Conservation (phyloP, 1,140 invertebrate species). For the Paraescarpia echinospica region DNA sequence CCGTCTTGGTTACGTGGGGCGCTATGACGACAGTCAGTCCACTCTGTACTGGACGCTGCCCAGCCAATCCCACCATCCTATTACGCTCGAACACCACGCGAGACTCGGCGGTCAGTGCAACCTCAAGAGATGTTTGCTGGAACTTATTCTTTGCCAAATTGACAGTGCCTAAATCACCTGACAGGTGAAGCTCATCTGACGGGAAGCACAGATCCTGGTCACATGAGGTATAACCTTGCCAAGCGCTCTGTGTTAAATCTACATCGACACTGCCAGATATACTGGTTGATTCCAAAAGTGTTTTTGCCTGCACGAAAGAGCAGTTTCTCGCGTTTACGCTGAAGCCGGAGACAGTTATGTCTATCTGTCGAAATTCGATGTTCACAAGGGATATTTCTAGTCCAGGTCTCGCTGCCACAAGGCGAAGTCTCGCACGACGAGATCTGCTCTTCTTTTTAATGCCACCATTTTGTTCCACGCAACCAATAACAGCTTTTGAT, state of each 20-base stretch:
- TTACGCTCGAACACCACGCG: background rate
- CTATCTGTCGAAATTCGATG: background rate
- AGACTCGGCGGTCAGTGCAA: background rate
- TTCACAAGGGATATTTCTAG: background rate
- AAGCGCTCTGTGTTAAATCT: background rate
- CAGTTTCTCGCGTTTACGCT: background rate
- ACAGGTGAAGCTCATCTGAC: background rate
- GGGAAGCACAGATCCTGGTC: background rate
- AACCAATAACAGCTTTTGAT: background rate
- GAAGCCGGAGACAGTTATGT: background rate
- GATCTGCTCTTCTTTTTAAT: background rate
- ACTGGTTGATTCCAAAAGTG: background rate
- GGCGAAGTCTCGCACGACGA: background rate
- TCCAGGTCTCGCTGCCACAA: background rate
- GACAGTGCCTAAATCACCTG: background rate
- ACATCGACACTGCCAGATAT: background rate
- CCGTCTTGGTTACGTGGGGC: background rate
- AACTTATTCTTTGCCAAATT: background rate
- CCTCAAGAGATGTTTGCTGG: background rate
- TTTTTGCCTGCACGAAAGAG: background rate
- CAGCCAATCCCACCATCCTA: background rate
- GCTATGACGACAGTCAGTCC: background rate
- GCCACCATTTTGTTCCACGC: background rate
- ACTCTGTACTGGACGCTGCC: background rate
- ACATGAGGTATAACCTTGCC: background rate